A percentile compares a stretch with the other conserved stretches of the same genome.
Conservation (phyloP, 2,797 vertebrate species). For the Acanthurus tractus region DNA sequence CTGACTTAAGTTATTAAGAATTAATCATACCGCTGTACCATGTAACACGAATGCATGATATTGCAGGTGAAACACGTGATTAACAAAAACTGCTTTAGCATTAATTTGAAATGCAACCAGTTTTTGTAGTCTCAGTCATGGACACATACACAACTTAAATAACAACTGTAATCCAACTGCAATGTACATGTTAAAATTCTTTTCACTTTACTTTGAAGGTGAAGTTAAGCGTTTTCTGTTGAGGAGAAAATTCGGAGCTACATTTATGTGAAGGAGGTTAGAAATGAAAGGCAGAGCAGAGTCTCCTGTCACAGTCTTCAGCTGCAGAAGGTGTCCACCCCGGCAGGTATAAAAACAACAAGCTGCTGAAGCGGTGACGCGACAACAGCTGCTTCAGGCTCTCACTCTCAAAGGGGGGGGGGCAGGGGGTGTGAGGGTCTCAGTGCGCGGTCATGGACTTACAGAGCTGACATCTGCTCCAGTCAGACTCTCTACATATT, state of each 20-base stretch:
- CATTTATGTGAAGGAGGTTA: neutral
- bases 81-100: slow-evolving; percentile 5
- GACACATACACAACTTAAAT: neutral
- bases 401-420: slow-evolving; percentile 44
- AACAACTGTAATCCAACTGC: neutral
- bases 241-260: neutral
- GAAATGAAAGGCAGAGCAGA: neutral
- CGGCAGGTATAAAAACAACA: slow-evolving; percentile 48
- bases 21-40: neutral
- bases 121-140: slow-evolving; percentile 10
- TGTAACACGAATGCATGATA: neutral
- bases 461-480: slow-evolving; percentile 75
- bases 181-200: neutral
- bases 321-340: slow-evolving; percentile 53
- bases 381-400: slow-evolving; percentile 72
- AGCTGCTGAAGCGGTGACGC: slow-evolving; percentile 51
- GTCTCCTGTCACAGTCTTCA: slow-evolving; percentile 17
- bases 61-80: slow-evolving; percentile 6
- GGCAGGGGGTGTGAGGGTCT: slow-evolving; percentile 33
- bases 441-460: slow-evolving; percentile 65
- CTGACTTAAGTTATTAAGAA: neutral
- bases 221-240: neutral
- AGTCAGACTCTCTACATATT: slow-evolving; percentile 53
- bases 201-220: neutral
- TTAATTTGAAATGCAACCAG: slow-evolving; percentile 12